Percentiles rank a stretch among this genome's conserved stretches.
Evolutionary conservation across 2,113 vertebrate genomes (phyloP).

Genomic region (Elaphurus davidianus): DNA sequence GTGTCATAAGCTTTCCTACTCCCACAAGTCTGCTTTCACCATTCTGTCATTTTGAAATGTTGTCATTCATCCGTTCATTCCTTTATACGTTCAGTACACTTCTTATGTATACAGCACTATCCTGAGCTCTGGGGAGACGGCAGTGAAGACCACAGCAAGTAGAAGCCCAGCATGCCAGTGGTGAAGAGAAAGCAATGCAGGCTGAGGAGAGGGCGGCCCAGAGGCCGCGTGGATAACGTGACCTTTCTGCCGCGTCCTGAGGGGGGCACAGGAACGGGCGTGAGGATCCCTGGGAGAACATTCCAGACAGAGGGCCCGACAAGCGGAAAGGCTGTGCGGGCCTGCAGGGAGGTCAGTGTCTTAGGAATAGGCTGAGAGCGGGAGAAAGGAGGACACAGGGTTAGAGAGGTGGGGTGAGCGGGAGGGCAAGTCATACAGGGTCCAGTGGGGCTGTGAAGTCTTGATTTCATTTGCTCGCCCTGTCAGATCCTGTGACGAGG

Average conservation of each 20-base stretch:
- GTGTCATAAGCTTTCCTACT: fast-evolving
- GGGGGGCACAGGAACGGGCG: fast-evolving
- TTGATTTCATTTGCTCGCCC: background rate
- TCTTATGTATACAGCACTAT: background rate
- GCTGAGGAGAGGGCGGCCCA: fast-evolving
- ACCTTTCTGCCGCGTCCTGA: background rate
- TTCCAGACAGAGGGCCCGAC: background rate
- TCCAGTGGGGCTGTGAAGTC: background rate
- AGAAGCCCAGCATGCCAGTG: background rate
- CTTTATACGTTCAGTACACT: background rate
- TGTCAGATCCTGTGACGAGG: background rate
- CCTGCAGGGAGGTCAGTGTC: background rate
- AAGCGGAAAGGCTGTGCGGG: no score
- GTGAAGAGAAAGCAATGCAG: background rate
- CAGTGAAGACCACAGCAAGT: background rate
- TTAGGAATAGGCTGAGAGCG: background rate
- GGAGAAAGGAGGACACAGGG: background rate
- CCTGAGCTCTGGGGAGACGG: background rate
- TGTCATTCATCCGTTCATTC: background rate
- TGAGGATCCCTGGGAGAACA: background rate
- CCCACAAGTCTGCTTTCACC: background rate
- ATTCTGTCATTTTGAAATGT: background rate
- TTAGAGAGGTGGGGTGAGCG: no score
- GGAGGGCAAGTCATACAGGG: background rate
- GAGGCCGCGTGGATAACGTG: background rate